Evolutionary conservation across 35 echinoderm and acorn worm species (phyloP).

Genomic region (Apostichopus californicus): DNA sequence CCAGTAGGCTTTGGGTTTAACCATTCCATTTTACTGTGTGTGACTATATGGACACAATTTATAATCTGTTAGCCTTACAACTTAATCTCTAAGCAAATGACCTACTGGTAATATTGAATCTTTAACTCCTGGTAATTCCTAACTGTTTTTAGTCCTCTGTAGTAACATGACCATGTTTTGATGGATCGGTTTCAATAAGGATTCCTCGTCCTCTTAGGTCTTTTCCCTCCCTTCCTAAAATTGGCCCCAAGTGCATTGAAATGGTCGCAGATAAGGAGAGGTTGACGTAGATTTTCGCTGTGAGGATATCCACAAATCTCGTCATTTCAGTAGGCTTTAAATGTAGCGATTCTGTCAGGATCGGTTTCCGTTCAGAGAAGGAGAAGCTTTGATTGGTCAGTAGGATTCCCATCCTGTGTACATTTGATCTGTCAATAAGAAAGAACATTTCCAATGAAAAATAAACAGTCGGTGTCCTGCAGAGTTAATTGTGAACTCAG

Average conservation of each 20-base stretch:
- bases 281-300: neutral
- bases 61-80: too few relatives aligned
- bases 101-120: too few relatives aligned
- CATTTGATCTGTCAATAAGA: neutral
- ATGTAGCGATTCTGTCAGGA: neutral
- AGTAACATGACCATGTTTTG: neutral
- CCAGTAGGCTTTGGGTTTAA: too few relatives aligned
- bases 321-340: neutral
- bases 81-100: too few relatives aligned
- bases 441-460: neutral
- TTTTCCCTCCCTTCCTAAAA: neutral
- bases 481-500: neutral
- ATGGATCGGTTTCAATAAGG: neutral
- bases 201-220: neutral
- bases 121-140: too few relatives aligned
- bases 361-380: neutral
- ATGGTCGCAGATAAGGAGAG: neutral
- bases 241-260: conserved; percentile 2
- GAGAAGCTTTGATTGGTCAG: neutral
- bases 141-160: neutral
- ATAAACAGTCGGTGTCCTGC: too few relatives aligned
- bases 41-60: too few relatives aligned
- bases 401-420: neutral
- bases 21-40: too few relatives aligned
- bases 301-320: neutral